Conservation (phyloP, 2,113 vertebrate species). For the Cynopterus brachyotis region DNA sequence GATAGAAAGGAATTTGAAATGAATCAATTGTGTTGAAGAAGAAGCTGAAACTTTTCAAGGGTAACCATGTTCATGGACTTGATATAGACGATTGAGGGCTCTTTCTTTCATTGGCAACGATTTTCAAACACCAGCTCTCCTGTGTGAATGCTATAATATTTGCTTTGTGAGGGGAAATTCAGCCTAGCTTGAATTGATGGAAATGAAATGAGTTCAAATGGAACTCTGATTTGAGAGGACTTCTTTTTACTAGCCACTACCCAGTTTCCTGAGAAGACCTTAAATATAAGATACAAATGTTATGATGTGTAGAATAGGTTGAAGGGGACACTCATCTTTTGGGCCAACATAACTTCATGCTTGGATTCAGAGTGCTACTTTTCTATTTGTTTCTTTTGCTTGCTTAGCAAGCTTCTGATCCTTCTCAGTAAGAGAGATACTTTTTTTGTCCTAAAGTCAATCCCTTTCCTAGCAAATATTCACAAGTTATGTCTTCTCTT, state of each 20-base stretch:
- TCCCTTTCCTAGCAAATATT: not conserved
- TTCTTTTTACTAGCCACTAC: not conserved
- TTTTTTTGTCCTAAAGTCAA: not conserved
- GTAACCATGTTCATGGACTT: not conserved
- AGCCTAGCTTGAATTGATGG: not conserved
- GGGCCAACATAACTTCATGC: not conserved
- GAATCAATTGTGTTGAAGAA: not conserved
- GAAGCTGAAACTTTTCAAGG: not conserved
- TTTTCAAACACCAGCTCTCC: not conserved
- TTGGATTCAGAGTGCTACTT: not conserved
- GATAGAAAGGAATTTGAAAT: not conserved
- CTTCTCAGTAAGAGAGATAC: not conserved
- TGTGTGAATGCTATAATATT: not conserved
- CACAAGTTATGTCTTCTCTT: not conserved
- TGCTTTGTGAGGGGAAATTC: not conserved
- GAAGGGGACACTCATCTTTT: not conserved
- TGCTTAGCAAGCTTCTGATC: not conserved
- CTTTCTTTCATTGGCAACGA: not conserved
- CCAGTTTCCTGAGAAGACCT: not conserved
- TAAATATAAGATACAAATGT: not conserved
- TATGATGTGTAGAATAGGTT: not conserved
- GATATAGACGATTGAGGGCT: not conserved
- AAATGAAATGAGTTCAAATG: not conserved
- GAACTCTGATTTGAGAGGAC: not conserved
- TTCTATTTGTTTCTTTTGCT: not conserved